A percentile compares a stretch with the other conserved stretches of the same genome.
phyloP scores from a whole-genome alignment of 2,888 invertebrate species.

The Stegana nigrithorax region DNA sequence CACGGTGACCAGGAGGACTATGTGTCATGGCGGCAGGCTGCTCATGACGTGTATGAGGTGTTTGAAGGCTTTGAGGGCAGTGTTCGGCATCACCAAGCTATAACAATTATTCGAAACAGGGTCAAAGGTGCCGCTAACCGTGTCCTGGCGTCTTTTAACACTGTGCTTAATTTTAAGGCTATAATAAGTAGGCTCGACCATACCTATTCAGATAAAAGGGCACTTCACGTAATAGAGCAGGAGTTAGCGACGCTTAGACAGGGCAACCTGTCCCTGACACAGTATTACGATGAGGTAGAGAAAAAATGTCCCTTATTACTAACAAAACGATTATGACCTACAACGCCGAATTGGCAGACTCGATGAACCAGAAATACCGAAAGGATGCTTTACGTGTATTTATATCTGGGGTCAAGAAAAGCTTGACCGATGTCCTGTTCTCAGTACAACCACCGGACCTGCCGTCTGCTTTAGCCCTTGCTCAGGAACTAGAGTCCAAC shows the following conservation, averaged over 20 bases:
- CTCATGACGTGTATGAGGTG: slow-evolving; percentile 7
- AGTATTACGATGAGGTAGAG: slow-evolving; percentile 25
- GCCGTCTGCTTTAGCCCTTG: background rate
- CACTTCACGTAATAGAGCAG: slow-evolving; percentile 20
- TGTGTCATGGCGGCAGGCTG: slow-evolving; percentile 19
- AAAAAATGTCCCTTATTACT: slow-evolving; percentile 18
- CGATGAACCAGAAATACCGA: slow-evolving; percentile 22
- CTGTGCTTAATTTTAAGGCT: slow-evolving; percentile 14
- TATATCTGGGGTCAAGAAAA: slow-evolving; percentile 17
- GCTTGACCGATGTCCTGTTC: slow-evolving; percentile 19
- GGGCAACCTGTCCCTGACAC: slow-evolving; percentile 16
- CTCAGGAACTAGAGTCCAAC: background rate
- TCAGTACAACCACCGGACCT: slow-evolving; percentile 3
- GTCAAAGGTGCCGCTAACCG: slow-evolving; percentile 9
- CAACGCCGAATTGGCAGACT: slow-evolving; percentile 8
- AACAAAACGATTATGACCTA: slow-evolving; percentile 24
- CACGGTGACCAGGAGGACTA: too few relatives aligned
- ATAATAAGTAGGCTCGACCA: slow-evolving; percentile 2
- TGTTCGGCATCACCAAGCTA: slow-evolving; percentile 6
- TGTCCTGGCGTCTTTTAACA: slow-evolving; percentile 13
- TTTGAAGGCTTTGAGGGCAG: slow-evolving; percentile 8
- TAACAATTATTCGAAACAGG: slow-evolving; percentile 13
- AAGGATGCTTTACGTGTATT: slow-evolving; percentile 15
- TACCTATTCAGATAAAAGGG: slow-evolving; percentile 16
- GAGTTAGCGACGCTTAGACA: slow-evolving; percentile 20